Percentiles rank a stretch among this genome's conserved stretches.
Conservation (phyloP, 2,113 vertebrate genomes). For the Anas platyrhynchos region DNA sequence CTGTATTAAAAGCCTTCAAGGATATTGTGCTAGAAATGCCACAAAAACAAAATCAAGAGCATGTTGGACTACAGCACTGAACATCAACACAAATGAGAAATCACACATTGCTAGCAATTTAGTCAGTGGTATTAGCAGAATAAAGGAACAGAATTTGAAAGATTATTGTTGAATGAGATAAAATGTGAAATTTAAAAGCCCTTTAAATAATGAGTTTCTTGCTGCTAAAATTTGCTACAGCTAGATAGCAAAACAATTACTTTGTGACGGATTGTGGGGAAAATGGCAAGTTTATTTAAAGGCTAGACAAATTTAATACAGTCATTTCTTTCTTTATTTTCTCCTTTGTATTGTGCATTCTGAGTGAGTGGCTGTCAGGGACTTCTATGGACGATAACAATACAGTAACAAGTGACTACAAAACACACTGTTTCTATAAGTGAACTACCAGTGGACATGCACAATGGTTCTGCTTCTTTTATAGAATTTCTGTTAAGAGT, state of each 20-base stretch:
- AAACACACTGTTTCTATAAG: slow-evolving; percentile 4
- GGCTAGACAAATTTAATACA: slow-evolving; percentile 47
- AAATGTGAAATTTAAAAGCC: slow-evolving; percentile 65
- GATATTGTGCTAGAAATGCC: background rate
- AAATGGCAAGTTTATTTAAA: slow-evolving; percentile 60
- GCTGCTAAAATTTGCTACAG: slow-evolving; percentile 61
- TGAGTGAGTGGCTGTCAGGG: slow-evolving; percentile 25
- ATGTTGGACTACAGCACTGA: background rate
- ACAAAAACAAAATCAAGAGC: background rate
- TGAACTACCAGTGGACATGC: slow-evolving; percentile 27
- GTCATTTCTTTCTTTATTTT: slow-evolving; percentile 48
- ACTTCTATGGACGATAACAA: slow-evolving; percentile 34
- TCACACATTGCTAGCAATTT: background rate
- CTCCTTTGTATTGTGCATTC: slow-evolving; percentile 28
- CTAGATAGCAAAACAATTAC: slow-evolving; percentile 65
- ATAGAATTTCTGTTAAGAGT: background rate
- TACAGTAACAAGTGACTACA: slow-evolving; percentile 23
- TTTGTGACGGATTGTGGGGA: slow-evolving; percentile 43
- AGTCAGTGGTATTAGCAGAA: slow-evolving; percentile 27
- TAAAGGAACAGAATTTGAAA: slow-evolving; percentile 56
- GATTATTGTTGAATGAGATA: slow-evolving; percentile 54
- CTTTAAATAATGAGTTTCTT: slow-evolving; percentile 67
- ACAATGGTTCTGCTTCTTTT: slow-evolving; percentile 49
- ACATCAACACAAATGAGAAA: slow-evolving; percentile 24
- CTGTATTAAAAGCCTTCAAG: background rate